These are phyloP conservation scores for Strigamia transsilvanica DNA, from an alignment of 2,888 invertebrate genomes.

Conservation along the genomic window DNA sequence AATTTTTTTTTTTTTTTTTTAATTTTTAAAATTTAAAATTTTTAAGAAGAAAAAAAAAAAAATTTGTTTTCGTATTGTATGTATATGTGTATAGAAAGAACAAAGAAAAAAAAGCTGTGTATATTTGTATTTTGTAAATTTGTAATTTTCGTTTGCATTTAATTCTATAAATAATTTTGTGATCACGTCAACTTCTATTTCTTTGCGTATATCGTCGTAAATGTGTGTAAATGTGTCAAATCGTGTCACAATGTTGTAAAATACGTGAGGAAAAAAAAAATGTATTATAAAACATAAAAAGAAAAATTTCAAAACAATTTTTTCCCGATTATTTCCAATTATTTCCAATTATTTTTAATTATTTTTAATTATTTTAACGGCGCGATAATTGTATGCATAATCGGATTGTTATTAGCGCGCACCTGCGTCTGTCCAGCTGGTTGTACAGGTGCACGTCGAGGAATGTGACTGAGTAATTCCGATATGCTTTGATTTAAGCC, in stretches of 20 bases:
- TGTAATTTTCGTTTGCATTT: constrained; percentile 22
- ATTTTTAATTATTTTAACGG: too few species aligned
- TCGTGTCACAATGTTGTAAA: constrained; percentile 44
- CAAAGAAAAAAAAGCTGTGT: background rate
- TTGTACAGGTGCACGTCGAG: background rate
- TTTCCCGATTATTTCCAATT: too few species aligned
- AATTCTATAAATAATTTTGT: background rate
- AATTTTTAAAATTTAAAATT: background rate
- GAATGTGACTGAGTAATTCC: constrained; percentile 28
- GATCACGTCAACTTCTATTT: constrained; percentile 5
- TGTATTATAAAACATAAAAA: constrained; percentile 1
- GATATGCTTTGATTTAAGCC: constrained; percentile 36
- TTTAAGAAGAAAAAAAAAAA: background rate
- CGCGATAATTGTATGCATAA: background rate
- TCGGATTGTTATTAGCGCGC: background rate
- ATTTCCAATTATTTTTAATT: too few species aligned
- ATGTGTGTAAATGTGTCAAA: constrained; percentile 12
- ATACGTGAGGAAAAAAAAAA: background rate
- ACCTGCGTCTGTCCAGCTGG: constrained; percentile 12
- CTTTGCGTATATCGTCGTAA: background rate
- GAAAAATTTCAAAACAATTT: background rate
- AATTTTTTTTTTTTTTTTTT: background rate
- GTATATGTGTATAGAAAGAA: constrained; percentile 27
- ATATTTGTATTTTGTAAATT: constrained; percentile 41
- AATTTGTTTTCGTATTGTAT: background rate